Evolutionary conservation across 2,797 vertebrate genomes (phyloP).

Genomic region (Myotis myotis): DNA sequence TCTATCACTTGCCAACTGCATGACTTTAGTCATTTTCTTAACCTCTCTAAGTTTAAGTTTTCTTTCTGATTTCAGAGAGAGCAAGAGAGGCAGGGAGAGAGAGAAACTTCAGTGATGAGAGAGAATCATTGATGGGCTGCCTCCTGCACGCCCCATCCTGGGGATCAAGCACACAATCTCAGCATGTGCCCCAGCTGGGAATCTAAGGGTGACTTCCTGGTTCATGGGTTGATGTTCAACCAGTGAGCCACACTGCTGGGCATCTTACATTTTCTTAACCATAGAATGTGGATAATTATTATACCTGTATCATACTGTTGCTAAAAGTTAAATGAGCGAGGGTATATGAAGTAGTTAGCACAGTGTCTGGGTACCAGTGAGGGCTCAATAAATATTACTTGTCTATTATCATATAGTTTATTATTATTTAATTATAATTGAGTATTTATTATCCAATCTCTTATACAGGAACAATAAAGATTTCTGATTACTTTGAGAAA

Average conservation of each 20-base stretch:
- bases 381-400: not conserved
- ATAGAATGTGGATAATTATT: not conserved
- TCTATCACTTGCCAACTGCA: not conserved
- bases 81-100: no score
- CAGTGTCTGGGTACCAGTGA: not conserved
- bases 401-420: not conserved
- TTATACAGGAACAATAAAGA: not conserved
- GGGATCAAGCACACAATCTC: no score
- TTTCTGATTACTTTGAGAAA: not conserved
- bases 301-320: not conserved
- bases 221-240: no score
- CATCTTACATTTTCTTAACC: not conserved
- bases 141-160: no score
- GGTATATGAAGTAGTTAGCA: not conserved
- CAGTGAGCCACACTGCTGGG: no score
- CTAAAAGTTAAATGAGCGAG: not conserved
- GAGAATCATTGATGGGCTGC: no score
- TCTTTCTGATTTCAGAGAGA: not conserved
- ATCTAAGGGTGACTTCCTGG: no score
- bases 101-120: no score
- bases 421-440: not conserved
- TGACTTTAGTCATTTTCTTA: not conserved
- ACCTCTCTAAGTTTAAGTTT: not conserved
- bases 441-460: not conserved
- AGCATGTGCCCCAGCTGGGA: no score